These are phyloP conservation scores for Tragelaphus eurycerus DNA, from an alignment of 2,797 vertebrate genomes.

Conservation along the genomic window DNA sequence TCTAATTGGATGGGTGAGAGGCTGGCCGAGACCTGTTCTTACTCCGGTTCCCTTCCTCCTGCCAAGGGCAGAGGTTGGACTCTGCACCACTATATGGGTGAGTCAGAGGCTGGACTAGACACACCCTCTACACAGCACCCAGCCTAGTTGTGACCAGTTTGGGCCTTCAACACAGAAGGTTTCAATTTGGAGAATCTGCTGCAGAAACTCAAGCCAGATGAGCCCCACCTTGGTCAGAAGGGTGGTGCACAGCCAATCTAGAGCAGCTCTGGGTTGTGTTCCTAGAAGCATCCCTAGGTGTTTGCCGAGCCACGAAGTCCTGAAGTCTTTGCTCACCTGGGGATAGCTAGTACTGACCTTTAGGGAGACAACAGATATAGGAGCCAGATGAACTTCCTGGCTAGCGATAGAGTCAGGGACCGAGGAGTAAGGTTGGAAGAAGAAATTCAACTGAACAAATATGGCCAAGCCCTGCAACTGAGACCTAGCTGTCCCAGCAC, in stretches of 20 bases:
- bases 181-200: not conserved
- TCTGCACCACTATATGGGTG: no score
- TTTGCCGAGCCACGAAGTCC: not conserved
- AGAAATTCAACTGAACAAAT: not conserved
- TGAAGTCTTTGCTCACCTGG: not conserved
- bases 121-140: not conserved
- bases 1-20: not conserved
- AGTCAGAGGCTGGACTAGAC: not conserved
- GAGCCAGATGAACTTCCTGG: not conserved
- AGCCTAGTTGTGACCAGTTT: not conserved
- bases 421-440: not conserved
- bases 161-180: not conserved
- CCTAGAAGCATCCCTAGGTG: not conserved
- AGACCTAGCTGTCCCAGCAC: not conserved
- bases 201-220: not conserved
- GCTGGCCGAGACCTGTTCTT: not conserved
- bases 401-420: not conserved
- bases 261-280: not conserved
- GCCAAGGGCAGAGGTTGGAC: not conserved
- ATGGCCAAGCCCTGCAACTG: not conserved
- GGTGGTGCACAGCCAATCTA: not conserved
- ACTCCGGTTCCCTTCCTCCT: not conserved
- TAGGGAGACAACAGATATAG: not conserved
- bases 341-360: not conserved
- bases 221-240: not conserved